Conservation (phyloP, 2,113 vertebrate genomes). For the Edolisoma coerulescens region DNA sequence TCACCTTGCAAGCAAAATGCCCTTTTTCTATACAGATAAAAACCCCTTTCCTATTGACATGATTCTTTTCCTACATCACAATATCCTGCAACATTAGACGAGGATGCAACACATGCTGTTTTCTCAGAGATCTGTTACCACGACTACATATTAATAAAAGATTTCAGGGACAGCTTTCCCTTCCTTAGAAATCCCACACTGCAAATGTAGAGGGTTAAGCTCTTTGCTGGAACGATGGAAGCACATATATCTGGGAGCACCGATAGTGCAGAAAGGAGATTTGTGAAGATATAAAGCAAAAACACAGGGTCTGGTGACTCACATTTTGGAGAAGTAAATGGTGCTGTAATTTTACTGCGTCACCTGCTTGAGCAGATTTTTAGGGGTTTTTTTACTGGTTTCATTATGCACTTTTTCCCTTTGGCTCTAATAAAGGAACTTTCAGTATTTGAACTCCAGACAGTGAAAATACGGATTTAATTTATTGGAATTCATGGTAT, state of each 20-base stretch:
- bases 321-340: not conserved
- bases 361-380: not conserved
- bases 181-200: not conserved
- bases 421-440: not conserved
- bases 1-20: not conserved
- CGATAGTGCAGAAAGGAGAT: not conserved
- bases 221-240: not conserved
- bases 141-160: slow-evolving; percentile 4
- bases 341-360: not conserved
- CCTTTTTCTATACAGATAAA: not conserved
- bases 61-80: not conserved
- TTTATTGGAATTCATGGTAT: not conserved
- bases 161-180: not conserved
- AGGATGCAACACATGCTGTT: not conserved
- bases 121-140: slow-evolving; percentile 15
- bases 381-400: not conserved
- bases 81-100: not conserved
- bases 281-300: not conserved
- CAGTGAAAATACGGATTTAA: not conserved
- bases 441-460: not conserved
- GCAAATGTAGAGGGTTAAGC: not conserved
- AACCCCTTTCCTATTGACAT: not conserved
- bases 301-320: not conserved
- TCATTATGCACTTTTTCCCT: not conserved
- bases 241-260: not conserved